Evolutionary conservation across 2,888 invertebrate species (phyloP).

Genomic region (Hermaeophaga mercurialis): DNA sequence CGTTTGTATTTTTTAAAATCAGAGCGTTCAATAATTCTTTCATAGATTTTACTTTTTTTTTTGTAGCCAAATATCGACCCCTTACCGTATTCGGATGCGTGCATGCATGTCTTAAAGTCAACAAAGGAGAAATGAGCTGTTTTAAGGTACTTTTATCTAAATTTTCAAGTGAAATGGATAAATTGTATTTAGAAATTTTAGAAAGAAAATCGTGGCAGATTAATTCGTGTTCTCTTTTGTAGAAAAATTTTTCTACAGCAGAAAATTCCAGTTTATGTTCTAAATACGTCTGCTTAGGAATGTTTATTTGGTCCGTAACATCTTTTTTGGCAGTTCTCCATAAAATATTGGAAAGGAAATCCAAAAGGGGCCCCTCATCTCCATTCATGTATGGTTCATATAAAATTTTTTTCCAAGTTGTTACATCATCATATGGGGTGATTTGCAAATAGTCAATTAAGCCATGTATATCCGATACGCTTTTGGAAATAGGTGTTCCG

Average conservation of each 20-base stretch:
- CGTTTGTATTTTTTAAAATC: constrained; percentile 64
- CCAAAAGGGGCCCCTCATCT: constrained; percentile 57
- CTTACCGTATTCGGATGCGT: constrained; percentile 69
- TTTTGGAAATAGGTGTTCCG: constrained; percentile 65
- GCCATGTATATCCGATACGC: constrained; percentile 57
- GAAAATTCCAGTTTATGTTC: constrained; percentile 68
- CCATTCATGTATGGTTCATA: constrained; percentile 60
- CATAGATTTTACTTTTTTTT: constrained; percentile 64
- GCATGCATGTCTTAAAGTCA: constrained; percentile 72
- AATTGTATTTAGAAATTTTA: constrained; percentile 55
- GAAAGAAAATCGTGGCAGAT: constrained; percentile 60
- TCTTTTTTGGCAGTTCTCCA: constrained; percentile 74
- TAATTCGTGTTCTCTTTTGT: constrained; percentile 65
- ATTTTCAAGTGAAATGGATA: constrained; percentile 58
- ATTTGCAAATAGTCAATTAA: constrained; percentile 66
- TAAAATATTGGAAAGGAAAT: constrained; percentile 63
- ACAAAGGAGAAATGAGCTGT: constrained; percentile 63
- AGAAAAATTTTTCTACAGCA: constrained; percentile 76
- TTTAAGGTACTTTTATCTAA: constrained; percentile 58
- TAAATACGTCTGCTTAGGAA: constrained; percentile 67
- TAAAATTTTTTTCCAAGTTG: constrained; percentile 62
- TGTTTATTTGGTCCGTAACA: constrained; percentile 69
- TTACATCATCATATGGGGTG: constrained; percentile 61
- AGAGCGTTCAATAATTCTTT: constrained; percentile 70
- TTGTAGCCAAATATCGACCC: constrained; percentile 61